Evolutionary conservation across 1,140 invertebrate species (phyloP).

Genomic region (Cotesia chilonis): DNA sequence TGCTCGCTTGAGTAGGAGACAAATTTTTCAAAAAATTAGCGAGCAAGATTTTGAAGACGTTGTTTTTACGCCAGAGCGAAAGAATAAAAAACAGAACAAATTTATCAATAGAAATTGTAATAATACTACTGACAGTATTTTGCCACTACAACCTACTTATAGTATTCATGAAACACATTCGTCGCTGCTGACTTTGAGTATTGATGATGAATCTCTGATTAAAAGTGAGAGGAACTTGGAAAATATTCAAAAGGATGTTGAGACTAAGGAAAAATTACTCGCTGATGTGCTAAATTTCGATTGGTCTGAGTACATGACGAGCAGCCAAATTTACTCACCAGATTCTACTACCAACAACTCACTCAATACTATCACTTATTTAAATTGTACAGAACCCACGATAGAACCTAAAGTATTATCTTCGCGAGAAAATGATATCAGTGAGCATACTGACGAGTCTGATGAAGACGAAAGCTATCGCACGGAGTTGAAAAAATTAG

Average conservation of each 20-base stretch:
- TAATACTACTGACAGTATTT: conserved; percentile 37
- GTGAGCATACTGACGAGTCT: conserved; percentile 37
- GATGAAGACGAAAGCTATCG: conserved; percentile 56
- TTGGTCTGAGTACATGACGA: conserved; percentile 59
- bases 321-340: conserved; percentile 42
- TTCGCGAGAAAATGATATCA: conserved; percentile 31
- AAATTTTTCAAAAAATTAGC: conserved; percentile 66
- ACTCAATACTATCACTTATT: conserved; percentile 41
- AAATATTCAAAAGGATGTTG: conserved; percentile 66
- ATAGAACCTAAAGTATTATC: conserved; percentile 22
- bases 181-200: conserved; percentile 59
- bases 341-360: conserved; percentile 38
- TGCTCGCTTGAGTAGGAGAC: conserved; percentile 46
- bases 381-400: conserved; percentile 42
- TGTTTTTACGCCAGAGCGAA: conserved; percentile 66
- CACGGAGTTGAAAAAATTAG: conserved; percentile 55
- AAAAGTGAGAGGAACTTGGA: conserved; percentile 65
- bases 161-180: conserved; percentile 49
- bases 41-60: conserved; percentile 69
- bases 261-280: conserved; percentile 67
- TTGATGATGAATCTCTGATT: conserved; percentile 55
- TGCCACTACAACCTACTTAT: conserved; percentile 31
- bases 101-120: conserved; percentile 38
- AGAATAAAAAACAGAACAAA: conserved; percentile 56
- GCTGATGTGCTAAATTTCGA: conserved; percentile 66